Percentiles rank a stretch among this genome's conserved stretches.
Evolutionary conservation across 2,888 invertebrate genomes (phyloP).

Genomic region (Polyommatus icarus): DNA sequence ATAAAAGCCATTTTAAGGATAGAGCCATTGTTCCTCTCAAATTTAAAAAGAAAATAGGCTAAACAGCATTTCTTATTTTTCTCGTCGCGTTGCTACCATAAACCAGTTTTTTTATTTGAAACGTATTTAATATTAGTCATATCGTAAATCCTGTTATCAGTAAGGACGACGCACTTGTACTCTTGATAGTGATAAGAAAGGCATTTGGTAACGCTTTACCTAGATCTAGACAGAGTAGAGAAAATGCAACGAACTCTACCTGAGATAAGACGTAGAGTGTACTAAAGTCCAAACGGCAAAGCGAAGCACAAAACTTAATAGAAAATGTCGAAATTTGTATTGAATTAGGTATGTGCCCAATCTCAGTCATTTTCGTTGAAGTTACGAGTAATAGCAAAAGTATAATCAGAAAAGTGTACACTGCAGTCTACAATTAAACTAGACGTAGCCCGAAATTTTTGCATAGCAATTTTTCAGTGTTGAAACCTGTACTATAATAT

Average conservation of each 20-base stretch:
- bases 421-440: too few relatives aligned
- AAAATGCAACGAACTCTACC: conserved; percentile 29
- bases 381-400: too few relatives aligned
- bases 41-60: neutral
- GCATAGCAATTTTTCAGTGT: too few relatives aligned
- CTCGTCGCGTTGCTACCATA: neutral
- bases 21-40: neutral
- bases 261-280: neutral
- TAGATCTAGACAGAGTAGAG: conserved; percentile 27
- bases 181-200: conserved; percentile 44
- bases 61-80: neutral
- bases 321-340: too few relatives aligned
- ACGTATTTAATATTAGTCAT: conserved; percentile 31
- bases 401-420: too few relatives aligned
- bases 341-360: too few relatives aligned
- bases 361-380: too few relatives aligned
- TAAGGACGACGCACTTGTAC: conserved; percentile 45
- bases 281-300: neutral
- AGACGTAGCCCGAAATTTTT: too few relatives aligned
- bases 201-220: conserved; percentile 43
- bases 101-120: neutral
- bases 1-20: neutral
- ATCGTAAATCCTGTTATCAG: conserved; percentile 43
- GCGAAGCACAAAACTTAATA: too few relatives aligned
- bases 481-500: too few relatives aligned